Percentiles rank a stretch among this genome's conserved stretches.
Conservation (phyloP, 2,113 vertebrate genomes). For the Orientallactaga bullata region DNA sequence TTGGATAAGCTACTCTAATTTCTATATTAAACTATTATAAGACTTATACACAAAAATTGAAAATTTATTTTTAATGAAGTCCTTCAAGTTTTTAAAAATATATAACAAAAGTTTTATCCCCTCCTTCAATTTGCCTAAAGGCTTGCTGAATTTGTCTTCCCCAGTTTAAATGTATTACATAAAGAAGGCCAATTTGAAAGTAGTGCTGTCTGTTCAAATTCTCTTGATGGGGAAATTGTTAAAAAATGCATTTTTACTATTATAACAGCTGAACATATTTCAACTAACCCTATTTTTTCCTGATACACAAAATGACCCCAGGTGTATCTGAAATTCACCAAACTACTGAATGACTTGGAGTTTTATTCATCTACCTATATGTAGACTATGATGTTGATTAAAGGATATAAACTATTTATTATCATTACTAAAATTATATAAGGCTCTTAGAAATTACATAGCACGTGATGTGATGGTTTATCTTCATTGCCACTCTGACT, state of each 20-base stretch:
- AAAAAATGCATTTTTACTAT: neutral
- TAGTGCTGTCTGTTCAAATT: neutral
- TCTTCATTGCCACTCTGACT: neutral
- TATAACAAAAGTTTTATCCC: neutral
- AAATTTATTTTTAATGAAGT: neutral
- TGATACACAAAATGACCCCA: neutral
- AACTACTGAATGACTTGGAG: neutral
- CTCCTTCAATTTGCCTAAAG: neutral
- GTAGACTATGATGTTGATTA: neutral
- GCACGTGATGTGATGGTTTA: neutral
- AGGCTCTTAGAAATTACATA: neutral
- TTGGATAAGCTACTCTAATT: neutral
- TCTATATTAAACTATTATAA: neutral
- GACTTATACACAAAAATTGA: neutral
- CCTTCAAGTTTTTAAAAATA: neutral
- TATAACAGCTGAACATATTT: neutral
- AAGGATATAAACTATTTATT: neutral
- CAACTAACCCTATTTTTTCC: constrained; percentile 30
- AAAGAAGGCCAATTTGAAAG: neutral
- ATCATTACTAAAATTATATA: neutral
- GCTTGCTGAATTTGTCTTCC: neutral
- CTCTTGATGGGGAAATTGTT: neutral
- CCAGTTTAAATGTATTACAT: neutral
- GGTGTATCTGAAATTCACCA: neutral
- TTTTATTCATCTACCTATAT: neutral